Conservation (phyloP, 2,888 invertebrate species). For the Capitulum mitella region DNA sequence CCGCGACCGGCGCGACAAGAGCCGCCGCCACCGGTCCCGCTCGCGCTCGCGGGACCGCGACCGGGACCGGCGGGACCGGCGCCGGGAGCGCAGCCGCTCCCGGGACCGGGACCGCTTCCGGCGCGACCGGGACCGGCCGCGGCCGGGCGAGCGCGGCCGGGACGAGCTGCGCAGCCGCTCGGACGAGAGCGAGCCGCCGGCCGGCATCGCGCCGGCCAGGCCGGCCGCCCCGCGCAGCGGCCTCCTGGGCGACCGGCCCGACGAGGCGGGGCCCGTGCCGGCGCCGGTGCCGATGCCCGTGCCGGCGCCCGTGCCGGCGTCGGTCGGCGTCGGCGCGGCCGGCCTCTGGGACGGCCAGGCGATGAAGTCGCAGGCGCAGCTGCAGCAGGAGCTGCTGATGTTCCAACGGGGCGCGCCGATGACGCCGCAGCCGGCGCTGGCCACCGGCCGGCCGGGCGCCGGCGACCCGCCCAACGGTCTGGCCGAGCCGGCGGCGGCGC, state of each 20-base stretch:
- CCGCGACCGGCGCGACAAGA: conserved; percentile 41
- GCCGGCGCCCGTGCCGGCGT: background rate
- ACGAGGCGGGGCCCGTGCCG: background rate
- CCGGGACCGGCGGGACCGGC: conserved; percentile 41
- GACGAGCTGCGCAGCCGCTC: background rate
- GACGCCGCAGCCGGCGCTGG: background rate
- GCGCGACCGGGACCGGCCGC: conserved; percentile 49
- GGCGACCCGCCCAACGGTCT: background rate
- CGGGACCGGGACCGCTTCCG: conserved; percentile 39
- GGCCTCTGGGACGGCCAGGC: background rate
- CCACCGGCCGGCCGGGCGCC: background rate
- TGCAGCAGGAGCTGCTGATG: conserved; percentile 21
- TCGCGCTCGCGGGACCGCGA: conserved; percentile 35
- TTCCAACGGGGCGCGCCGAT: background rate
- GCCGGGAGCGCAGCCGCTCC: conserved; percentile 41
- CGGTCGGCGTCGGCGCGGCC: background rate
- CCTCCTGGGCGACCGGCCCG: background rate
- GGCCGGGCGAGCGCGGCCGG: conserved; percentile 42
- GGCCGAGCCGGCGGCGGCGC: background rate
- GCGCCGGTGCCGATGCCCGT: background rate
- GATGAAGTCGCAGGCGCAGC: conserved; percentile 23
- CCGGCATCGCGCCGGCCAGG: background rate
- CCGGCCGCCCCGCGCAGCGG: background rate
- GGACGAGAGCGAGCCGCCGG: background rate
- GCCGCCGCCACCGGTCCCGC: conserved; percentile 35